These are phyloP conservation scores for Drosophila anomelani DNA, from an alignment of 2,888 invertebrate species.

Conservation along the genomic window DNA sequence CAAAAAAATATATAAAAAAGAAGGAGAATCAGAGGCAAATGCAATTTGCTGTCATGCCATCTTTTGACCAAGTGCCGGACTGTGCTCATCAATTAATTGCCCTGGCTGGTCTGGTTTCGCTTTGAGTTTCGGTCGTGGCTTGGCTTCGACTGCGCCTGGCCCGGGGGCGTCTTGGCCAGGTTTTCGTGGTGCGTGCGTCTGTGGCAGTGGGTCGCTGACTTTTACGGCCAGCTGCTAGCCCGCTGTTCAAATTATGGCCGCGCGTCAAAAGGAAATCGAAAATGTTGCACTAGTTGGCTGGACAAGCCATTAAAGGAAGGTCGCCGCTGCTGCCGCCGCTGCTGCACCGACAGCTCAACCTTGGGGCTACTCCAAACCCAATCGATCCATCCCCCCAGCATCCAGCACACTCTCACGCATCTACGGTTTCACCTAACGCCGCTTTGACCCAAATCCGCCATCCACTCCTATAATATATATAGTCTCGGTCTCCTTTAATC, in stretches of 20 bases:
- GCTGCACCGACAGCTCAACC: slow-evolving; percentile 58
- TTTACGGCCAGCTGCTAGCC: slow-evolving; percentile 45
- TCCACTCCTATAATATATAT: slow-evolving; percentile 31
- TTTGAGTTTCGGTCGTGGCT: slow-evolving; percentile 9
- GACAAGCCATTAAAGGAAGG: slow-evolving; percentile 71
- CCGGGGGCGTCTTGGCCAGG: slow-evolving; percentile 39
- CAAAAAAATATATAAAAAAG: not conserved
- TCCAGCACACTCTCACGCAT: slow-evolving; percentile 64
- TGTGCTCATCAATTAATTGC: slow-evolving; percentile 78
- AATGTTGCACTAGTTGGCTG: slow-evolving; percentile 65
- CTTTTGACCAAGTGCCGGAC: slow-evolving; percentile 67
- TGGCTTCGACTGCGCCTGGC: slow-evolving; percentile 18
- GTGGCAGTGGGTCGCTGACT: slow-evolving; percentile 38
- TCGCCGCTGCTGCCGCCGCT: slow-evolving; percentile 47
- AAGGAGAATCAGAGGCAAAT: slow-evolving; percentile 43
- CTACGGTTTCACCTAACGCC: slow-evolving; percentile 61
- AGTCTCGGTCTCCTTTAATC: not conserved
- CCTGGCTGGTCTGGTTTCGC: slow-evolving; percentile 51
- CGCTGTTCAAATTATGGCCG: slow-evolving; percentile 61
- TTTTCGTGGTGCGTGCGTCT: slow-evolving; percentile 35
- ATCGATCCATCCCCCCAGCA: slow-evolving; percentile 14
- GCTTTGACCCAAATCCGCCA: slow-evolving; percentile 63
- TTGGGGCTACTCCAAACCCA: slow-evolving; percentile 51
- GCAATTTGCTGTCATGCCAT: slow-evolving; percentile 60
- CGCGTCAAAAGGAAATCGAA: slow-evolving; percentile 64